A percentile compares a stretch with the other conserved stretches of the same genome.
phyloP scores from a whole-genome alignment of 2,888 invertebrate species.

The Lasioglossum zephyrum region DNA sequence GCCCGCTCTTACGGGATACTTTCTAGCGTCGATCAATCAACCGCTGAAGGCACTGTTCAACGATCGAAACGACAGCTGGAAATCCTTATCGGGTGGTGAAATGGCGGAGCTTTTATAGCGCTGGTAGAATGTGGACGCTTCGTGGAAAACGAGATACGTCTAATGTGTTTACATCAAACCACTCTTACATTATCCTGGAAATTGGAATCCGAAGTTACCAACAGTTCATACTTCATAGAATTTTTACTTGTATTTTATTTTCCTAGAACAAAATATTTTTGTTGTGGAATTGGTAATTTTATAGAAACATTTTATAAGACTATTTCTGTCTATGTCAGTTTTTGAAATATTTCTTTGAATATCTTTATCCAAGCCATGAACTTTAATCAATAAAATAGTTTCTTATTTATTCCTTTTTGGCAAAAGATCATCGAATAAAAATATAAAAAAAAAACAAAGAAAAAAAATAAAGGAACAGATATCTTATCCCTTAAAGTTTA shows the following conservation, averaged over 20 bases:
- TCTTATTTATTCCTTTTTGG: too few relatives aligned
- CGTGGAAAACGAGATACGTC: neutral
- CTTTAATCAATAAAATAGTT: too few relatives aligned
- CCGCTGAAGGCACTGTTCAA: neutral
- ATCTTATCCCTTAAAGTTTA: too few relatives aligned
- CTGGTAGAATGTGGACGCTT: constrained; percentile 9
- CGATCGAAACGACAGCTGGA: neutral
- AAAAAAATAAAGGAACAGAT: too few relatives aligned
- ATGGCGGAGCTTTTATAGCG: neutral
- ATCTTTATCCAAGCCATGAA: too few relatives aligned
- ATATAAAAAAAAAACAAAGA: too few relatives aligned
- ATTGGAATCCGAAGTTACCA: neutral
- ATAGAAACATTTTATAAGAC: too few relatives aligned
- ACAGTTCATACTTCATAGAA: too few relatives aligned
- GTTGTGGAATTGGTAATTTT: neutral
- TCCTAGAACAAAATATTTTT: too few relatives aligned
- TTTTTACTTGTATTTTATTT: neutral
- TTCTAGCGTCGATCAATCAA: constrained; percentile 28
- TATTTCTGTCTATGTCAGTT: too few relatives aligned
- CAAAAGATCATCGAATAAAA: too few relatives aligned
- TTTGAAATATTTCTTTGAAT: too few relatives aligned
- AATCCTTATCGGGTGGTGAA: neutral
- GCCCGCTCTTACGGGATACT: constrained; percentile 40
- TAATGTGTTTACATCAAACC: neutral
- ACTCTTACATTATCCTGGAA: neutral